Percentiles rank a stretch among this genome's conserved stretches.
phyloP scores from a whole-genome alignment of 2,888 invertebrate genomes.

The Pollenia amentaria region DNA sequence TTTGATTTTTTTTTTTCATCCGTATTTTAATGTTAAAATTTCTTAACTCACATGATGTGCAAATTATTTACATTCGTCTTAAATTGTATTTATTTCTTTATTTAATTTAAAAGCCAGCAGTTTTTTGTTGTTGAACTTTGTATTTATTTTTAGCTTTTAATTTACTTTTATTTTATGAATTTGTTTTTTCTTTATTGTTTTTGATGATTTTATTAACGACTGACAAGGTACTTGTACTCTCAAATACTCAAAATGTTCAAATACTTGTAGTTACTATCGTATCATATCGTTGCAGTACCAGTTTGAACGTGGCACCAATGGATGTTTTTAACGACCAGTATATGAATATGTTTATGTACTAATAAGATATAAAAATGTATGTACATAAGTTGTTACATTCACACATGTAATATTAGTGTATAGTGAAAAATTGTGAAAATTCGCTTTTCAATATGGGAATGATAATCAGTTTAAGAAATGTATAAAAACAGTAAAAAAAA shows the following conservation, averaged over 20 bases:
- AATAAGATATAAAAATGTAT: conserved; percentile 27
- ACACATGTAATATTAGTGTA: neutral
- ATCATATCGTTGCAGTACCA: conserved; percentile 69
- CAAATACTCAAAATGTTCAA: conserved; percentile 45
- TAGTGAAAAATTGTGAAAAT: conserved; percentile 54
- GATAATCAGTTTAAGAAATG: conserved; percentile 23
- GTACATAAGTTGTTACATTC: neutral
- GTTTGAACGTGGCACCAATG: conserved; percentile 75
- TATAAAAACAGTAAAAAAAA: neutral
- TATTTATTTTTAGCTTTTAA: conserved; percentile 23
- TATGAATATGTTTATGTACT: conserved; percentile 34
- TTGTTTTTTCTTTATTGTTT: neutral
- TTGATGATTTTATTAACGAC: conserved; percentile 57
- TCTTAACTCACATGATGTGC: conserved; percentile 62
- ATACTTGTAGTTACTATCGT: conserved; percentile 36
- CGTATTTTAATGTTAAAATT: conserved; percentile 52
- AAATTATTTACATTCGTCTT: conserved; percentile 63
- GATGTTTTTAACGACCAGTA: conserved; percentile 14
- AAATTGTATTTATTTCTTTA: conserved; percentile 36
- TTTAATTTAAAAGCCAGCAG: conserved; percentile 38
- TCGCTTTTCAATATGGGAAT: conserved; percentile 28
- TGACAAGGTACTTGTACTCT: conserved; percentile 65
- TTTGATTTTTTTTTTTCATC: conserved; percentile 10
- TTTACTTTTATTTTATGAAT: conserved; percentile 39
- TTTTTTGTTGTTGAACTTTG: conserved; percentile 6